Conservation (phyloP, 2,888 invertebrate genomes). For the Ichneumon xanthorius region DNA sequence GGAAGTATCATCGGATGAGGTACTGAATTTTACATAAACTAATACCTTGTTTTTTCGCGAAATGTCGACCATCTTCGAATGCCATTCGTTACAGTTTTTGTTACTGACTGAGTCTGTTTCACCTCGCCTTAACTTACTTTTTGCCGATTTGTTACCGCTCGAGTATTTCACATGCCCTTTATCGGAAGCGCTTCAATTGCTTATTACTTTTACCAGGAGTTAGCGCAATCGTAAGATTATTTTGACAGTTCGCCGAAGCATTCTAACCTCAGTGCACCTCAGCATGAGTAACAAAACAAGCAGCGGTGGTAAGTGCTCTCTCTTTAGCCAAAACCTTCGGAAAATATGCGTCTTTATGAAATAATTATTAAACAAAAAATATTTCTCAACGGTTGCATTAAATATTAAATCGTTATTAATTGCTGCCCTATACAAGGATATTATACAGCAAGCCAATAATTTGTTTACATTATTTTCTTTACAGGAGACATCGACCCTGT, state of each 20-base stretch:
- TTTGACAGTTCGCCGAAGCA: slow-evolving; percentile 42
- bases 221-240: neutral
- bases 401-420: neutral
- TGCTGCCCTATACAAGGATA: neutral
- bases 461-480: slow-evolving; percentile 3
- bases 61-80: too few relatives aligned
- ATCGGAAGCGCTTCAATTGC: too few relatives aligned
- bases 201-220: neutral
- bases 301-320: slow-evolving; percentile 68
- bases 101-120: too few relatives aligned
- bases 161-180: too few relatives aligned
- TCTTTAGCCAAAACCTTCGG: neutral
- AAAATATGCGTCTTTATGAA: neutral
- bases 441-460: neutral
- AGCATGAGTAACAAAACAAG: slow-evolving; percentile 77
- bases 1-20: too few relatives aligned
- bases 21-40: too few relatives aligned
- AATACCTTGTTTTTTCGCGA: too few relatives aligned
- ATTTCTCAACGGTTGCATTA: neutral
- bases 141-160: too few relatives aligned
- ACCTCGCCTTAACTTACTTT: too few relatives aligned
- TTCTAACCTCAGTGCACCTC: slow-evolving; percentile 32
- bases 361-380: neutral
- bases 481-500: slow-evolving; percentile 86
- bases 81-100: too few relatives aligned